Evolutionary conservation across 2,797 vertebrate species (phyloP).

Genomic region (Rhynchonycteris naso): DNA sequence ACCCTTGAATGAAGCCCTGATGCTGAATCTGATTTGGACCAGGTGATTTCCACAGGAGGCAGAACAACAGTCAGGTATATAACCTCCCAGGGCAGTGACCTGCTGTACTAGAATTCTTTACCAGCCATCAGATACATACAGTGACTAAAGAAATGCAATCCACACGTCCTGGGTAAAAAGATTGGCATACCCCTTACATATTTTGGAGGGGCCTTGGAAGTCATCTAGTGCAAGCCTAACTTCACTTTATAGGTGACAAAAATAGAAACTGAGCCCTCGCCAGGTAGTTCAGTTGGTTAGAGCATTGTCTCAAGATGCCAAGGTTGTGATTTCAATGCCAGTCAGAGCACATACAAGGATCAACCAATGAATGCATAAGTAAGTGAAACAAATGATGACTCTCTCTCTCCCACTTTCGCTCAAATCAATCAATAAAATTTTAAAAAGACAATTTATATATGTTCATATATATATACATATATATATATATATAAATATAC

Average conservation of each 20-base stretch:
- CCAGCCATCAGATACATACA: not conserved
- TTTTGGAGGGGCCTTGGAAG: not conserved
- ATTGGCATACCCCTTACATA: not conserved
- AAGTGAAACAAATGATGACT: too few relatives aligned
- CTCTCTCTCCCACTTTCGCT: too few relatives aligned
- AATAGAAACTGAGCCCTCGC: not conserved
- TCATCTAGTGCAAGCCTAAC: not conserved
- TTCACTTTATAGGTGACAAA: not conserved
- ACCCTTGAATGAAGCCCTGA: not conserved
- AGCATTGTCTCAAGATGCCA: too few relatives aligned
- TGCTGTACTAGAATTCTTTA: not conserved
- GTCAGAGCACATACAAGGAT: too few relatives aligned
- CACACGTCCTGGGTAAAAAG: not conserved
- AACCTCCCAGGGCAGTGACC: not conserved
- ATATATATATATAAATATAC: too few relatives aligned
- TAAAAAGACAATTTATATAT: too few relatives aligned
- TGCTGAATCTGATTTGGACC: not conserved
- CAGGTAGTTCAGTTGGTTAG: too few relatives aligned
- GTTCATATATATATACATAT: too few relatives aligned
- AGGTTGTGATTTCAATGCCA: too few relatives aligned
- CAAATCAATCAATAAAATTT: too few relatives aligned
- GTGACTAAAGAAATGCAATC: not conserved
- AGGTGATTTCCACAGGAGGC: not conserved
- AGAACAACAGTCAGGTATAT: not conserved
- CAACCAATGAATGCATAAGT: too few relatives aligned